A percentile compares a stretch with the other conserved stretches of the same genome.
Evolutionary conservation across 2,888 invertebrate species (phyloP).

Genomic region (Rhynchonema sp.): DNA sequence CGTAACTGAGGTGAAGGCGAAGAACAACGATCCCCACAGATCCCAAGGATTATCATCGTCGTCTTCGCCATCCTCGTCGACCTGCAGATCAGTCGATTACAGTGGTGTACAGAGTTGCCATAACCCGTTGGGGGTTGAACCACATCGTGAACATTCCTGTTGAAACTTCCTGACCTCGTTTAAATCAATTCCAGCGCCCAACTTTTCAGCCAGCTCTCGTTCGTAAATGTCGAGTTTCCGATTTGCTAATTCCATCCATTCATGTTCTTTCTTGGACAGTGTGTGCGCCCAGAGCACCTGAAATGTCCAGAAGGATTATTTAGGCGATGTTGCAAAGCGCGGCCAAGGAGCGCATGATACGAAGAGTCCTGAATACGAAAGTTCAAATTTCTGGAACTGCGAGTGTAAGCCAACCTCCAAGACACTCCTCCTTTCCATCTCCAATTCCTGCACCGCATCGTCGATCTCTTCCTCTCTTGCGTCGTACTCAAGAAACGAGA

Average conservation of each 20-base stretch:
- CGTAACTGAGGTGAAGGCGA: not conserved
- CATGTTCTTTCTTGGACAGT: not conserved
- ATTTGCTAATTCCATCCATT: not conserved
- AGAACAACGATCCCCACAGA: not conserved
- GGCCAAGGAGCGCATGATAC: not conserved
- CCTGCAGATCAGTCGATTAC: too few species aligned
- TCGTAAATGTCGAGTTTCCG: not conserved
- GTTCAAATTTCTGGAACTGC: not conserved
- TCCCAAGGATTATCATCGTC: not conserved
- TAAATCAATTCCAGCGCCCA: not conserved
- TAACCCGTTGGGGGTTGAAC: too few species aligned
- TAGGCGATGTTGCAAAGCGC: not conserved
- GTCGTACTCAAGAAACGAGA: not conserved
- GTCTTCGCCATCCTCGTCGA: not conserved
- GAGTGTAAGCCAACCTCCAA: not conserved
- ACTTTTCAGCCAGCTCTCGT: not conserved
- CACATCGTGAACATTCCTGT: too few species aligned
- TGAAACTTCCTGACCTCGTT: too few species aligned
- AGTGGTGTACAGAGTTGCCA: too few species aligned
- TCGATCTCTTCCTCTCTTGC: not conserved
- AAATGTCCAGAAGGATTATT: not conserved
- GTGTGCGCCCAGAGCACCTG: conserved; percentile 1
- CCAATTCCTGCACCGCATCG: not conserved
- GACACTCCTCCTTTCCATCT: not conserved
- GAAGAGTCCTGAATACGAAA: too few species aligned